Percentiles rank a stretch among this genome's conserved stretches.
Conservation (phyloP, 2,113 vertebrate genomes). For the Pao palembangensis region DNA sequence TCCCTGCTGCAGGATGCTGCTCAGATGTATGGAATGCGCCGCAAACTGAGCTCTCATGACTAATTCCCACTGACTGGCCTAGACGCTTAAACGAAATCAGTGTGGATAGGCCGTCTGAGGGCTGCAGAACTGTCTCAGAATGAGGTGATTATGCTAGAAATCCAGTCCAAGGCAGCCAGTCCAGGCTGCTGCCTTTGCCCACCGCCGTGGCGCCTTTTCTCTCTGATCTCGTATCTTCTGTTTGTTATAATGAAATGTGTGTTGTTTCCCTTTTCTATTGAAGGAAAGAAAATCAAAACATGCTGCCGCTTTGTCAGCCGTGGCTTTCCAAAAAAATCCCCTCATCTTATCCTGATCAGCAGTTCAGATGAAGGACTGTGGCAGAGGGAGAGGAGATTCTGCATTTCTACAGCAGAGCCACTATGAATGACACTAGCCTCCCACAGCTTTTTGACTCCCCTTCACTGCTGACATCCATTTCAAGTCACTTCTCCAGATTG, state of each 20-base stretch:
- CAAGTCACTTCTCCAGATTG: background rate
- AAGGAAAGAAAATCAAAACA: constrained; percentile 16
- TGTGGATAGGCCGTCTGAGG: constrained; percentile 22
- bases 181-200: background rate
- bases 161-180: constrained; percentile 7
- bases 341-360: constrained; percentile 20
- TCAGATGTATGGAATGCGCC: constrained; percentile 41
- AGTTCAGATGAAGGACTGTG: constrained; percentile 10
- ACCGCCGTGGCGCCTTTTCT: background rate
- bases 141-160: constrained; percentile 1
- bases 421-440: constrained; percentile 11
- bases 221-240: constrained; percentile 12
- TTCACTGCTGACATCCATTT: constrained; percentile 17
- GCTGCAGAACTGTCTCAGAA: constrained; percentile 21
- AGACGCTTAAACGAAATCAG: background rate
- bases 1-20: constrained; percentile 8
- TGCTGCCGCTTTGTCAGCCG: constrained; percentile 16
- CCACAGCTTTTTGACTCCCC: constrained; percentile 13
- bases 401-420: constrained; percentile 4
- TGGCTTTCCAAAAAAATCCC: constrained; percentile 6
- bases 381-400: background rate
- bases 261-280: constrained; percentile 15
- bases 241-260: constrained; percentile 23
- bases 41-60: constrained; percentile 36
- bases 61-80: constrained; percentile 44